Percentiles rank a stretch among this genome's conserved stretches.
Evolutionary conservation across 2,888 invertebrate species (phyloP).

Genomic region (Alsophila aescularia): DNA sequence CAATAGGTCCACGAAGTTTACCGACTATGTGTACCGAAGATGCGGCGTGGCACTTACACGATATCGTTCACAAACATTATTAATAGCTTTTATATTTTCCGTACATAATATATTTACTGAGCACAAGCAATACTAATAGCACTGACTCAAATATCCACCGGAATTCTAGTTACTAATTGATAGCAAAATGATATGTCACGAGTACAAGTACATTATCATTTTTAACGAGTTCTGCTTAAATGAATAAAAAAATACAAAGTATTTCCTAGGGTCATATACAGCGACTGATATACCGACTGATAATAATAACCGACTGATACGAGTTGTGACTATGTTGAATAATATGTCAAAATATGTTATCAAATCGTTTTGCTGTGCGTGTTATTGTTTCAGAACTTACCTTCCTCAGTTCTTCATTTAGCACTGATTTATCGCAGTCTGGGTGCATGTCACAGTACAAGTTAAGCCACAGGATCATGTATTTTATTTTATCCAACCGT

Average conservation of each 20-base stretch:
- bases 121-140: constrained; percentile 2
- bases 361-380: neutral
- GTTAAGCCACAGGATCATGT: constrained; percentile 55
- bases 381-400: constrained; percentile 33
- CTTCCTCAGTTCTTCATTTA: constrained; percentile 52
- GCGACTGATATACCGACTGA: constrained; percentile 11
- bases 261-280: constrained; percentile 2
- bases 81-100: constrained; percentile 13
- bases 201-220: neutral
- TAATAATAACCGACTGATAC: constrained; percentile 28
- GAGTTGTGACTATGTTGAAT: constrained; percentile 6
- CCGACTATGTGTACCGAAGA: constrained; percentile 49
- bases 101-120: neutral
- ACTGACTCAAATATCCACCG: constrained; percentile 9
- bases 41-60: constrained; percentile 38
- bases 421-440: constrained; percentile 50
- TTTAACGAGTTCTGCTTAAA: constrained; percentile 6
- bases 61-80: constrained; percentile 38
- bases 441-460: constrained; percentile 57
- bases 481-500: constrained; percentile 47
- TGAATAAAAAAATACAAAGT: neutral
- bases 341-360: constrained; percentile 6
- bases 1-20: constrained; percentile 58
- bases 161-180: neutral
- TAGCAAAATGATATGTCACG: constrained; percentile 1